Base-by-base conservation (phyloP, 2,797 vertebrate genomes). In the Notoglanidium macrostoma region DNA sequence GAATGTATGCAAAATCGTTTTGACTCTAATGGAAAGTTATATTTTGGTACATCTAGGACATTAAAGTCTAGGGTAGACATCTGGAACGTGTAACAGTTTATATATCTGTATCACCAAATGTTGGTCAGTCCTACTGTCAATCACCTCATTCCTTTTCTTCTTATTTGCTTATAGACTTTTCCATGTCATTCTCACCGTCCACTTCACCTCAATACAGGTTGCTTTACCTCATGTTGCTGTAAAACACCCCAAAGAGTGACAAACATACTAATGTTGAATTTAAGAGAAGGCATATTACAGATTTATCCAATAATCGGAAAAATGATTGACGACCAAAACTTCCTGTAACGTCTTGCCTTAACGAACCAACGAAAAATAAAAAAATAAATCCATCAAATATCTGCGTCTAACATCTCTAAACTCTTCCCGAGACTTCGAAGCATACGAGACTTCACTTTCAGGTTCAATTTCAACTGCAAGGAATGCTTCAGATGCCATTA, bases 401-500 rank as follows among this genome's bases (percentile, higher is more conserved):
- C 11, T 14, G 2, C 9, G 49, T 76, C 19, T 8, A 46, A 76
- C 6, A 51, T 76, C 68, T 3, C 35, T 40, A 40, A 76, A 51
- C 44, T 51, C 46, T 40, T n/a, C 46, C 2, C 8, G 17, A 12
- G 2, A 1, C 57, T 35, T 12, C 21, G 29, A 80, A 59, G 65
- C 46, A 32, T 21, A 14, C 14, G 15, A 63, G 29, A 54, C 77
- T 61, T 35, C 26, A 63, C n/a, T 17, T n/a, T 54, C 65, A 49
- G 32, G 77, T 63, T 77, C 79, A n/a, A 59, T 63, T 79, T 79
- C 72, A 44, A 70, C 46, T 63, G 14, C 6, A 35, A 61, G 70
- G 23, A 87, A 87, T 46, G n/a, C 73, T 84, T 77, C 73, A 84
- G 32, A 86, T 84, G 88, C 73, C 81, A 46, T 84, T 80, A 70